Percentiles rank a stretch among this genome's conserved stretches.
Conservation (phyloP, 2,113 vertebrate genomes). For the Hipposideros armiger region DNA sequence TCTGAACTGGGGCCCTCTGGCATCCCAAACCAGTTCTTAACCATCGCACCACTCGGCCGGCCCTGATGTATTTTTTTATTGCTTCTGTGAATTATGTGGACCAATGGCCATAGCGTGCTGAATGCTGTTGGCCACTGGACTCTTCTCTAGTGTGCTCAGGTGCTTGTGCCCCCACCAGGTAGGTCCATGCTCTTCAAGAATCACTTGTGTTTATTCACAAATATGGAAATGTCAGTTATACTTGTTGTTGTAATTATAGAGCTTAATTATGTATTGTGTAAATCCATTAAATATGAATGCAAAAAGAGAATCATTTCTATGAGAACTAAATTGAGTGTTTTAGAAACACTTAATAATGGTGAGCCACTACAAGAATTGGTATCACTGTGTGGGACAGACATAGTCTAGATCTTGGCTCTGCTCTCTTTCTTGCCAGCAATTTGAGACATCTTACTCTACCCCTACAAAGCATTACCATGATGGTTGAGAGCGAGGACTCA, state of each 20-base stretch:
- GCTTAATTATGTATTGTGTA: background rate
- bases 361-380: background rate
- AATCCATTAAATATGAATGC: conserved; percentile 9
- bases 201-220: background rate
- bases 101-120: background rate
- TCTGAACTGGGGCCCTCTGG: too few species aligned
- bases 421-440: background rate
- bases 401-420: background rate
- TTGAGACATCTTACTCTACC: background rate
- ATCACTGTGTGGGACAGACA: background rate
- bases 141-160: background rate
- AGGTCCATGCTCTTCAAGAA: background rate
- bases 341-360: conserved; percentile 8
- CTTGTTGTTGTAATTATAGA: background rate
- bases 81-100: background rate
- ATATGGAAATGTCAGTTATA: background rate
- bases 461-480: background rate
- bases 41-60: too few species aligned
- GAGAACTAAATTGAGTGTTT: background rate
- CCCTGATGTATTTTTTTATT: background rate
- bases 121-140: background rate
- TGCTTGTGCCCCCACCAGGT: background rate
- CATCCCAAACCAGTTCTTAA: too few species aligned
- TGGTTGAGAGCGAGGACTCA: background rate
- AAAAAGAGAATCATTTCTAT: background rate